Percentiles rank a stretch among this genome's conserved stretches.
phyloP scores from a whole-genome alignment of 2,888 invertebrate genomes.

The Steromphala cineraria region DNA sequence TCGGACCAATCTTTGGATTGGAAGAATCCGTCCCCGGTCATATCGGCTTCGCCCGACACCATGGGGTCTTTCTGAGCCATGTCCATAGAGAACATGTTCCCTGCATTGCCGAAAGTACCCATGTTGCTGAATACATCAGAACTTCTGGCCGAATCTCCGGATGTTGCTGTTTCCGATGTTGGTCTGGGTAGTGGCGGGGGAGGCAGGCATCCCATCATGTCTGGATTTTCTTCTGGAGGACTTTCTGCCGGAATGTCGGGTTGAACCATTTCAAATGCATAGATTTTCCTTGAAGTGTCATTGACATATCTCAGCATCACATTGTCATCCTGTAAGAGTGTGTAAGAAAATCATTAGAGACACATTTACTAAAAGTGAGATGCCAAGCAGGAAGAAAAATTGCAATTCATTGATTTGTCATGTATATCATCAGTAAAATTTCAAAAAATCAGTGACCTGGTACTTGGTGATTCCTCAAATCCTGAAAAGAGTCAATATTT shows the following conservation, averaged over 20 bases:
- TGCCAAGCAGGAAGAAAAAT: too few relatives aligned
- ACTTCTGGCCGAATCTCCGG: slow-evolving; percentile 1
- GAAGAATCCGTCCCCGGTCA: neutral
- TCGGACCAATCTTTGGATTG: neutral
- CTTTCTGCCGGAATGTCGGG: slow-evolving; percentile 17
- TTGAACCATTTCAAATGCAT: slow-evolving; percentile 72
- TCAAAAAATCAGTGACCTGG: too few relatives aligned
- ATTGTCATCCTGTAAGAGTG: slow-evolving; percentile 78
- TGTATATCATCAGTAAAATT: too few relatives aligned
- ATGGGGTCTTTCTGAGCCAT: neutral
- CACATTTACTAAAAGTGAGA: neutral
- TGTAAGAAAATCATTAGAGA: neutral
- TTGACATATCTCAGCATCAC: slow-evolving; percentile 78
- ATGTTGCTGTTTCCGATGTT: neutral
- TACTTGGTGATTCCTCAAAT: too few relatives aligned
- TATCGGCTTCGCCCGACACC: neutral
- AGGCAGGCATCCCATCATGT: too few relatives aligned
- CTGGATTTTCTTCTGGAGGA: neutral
- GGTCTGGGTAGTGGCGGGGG: slow-evolving; percentile 7
- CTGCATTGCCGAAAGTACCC: slow-evolving; percentile 35
- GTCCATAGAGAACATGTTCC: neutral
- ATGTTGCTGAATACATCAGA: slow-evolving; percentile 44
- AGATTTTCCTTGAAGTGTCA: slow-evolving; percentile 73
- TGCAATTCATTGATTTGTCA: too few relatives aligned
- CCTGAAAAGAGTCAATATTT: neutral